A percentile compares a stretch with the other conserved stretches of the same genome.
These are phyloP conservation scores for Anguilla obscura DNA, from an alignment of 2,797 vertebrate genomes.

Conservation along the genomic window DNA sequence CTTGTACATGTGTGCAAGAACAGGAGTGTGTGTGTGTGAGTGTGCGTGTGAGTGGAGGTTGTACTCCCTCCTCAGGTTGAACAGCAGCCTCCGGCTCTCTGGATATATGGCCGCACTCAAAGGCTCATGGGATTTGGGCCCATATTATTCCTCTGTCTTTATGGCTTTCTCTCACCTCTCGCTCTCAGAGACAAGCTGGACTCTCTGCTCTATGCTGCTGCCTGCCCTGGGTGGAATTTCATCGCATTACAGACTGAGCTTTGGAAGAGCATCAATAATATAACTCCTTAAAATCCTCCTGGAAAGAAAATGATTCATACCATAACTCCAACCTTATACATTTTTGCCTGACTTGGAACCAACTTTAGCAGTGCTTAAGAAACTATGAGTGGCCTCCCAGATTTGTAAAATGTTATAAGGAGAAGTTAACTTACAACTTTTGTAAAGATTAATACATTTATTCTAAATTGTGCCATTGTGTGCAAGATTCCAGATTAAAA, in stretches of 20 bases:
- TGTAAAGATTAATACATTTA: not conserved
- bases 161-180: not conserved
- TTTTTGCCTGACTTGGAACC: not conserved
- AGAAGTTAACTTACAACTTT: not conserved
- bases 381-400: not conserved
- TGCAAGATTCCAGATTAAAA: not conserved
- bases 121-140: not conserved
- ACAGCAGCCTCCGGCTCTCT: not conserved
- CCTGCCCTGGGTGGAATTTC: slow-evolving; percentile 5
- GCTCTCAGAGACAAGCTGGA: not conserved
- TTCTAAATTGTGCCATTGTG: not conserved
- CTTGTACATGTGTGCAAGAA: not conserved
- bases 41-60: not conserved
- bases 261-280: not conserved
- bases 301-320: not conserved
- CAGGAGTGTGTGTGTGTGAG: not conserved
- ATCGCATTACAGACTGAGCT: not conserved
- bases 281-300: not conserved
- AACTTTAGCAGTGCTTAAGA: not conserved
- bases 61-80: not conserved
- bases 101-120: not conserved
- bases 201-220: not conserved
- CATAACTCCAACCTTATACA: not conserved
- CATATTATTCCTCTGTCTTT: not conserved
- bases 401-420: not conserved